Conservation (phyloP, 2,888 invertebrate genomes). For the Eristalis pertinax region DNA sequence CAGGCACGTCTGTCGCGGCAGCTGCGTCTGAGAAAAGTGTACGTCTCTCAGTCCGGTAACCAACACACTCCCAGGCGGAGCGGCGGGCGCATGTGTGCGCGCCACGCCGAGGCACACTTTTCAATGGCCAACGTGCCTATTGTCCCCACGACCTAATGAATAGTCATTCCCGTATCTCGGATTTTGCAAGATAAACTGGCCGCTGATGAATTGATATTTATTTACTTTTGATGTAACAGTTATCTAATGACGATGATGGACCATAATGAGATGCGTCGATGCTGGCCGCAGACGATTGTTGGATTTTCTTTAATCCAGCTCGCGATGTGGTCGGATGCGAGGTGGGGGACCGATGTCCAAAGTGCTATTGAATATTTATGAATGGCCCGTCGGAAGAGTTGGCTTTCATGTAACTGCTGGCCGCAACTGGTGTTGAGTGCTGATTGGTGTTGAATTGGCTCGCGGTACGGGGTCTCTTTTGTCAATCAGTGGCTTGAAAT, state of each 20-base stretch:
- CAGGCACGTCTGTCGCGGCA: not conserved
- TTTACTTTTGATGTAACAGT: conserved; percentile 61
- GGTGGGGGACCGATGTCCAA: not conserved
- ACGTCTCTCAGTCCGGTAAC: conserved; percentile 34
- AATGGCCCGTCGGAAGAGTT: not conserved
- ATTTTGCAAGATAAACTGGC: conserved; percentile 58
- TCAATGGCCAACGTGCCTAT: conserved; percentile 17
- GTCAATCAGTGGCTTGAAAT: not conserved
- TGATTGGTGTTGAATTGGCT: not conserved
- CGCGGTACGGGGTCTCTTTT: not conserved
- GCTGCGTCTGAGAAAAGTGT: conserved; percentile 27
- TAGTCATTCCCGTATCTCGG: conserved; percentile 12
- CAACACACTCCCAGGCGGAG: conserved; percentile 11
- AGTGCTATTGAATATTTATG: conserved; percentile 32
- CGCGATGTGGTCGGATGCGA: not conserved
- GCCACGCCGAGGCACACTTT: conserved; percentile 8
- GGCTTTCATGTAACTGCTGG: conserved; percentile 3
- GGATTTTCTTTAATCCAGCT: conserved; percentile 25
- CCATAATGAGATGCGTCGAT: conserved; percentile 34
- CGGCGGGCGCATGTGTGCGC: not conserved
- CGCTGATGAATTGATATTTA: conserved; percentile 14
- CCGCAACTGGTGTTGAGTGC: not conserved
- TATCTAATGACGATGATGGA: conserved; percentile 54
- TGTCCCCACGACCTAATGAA: conserved; percentile 9
- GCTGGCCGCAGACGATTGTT: conserved; percentile 2